Evolutionary conservation across 1,140 invertebrate genomes (phyloP), one percentile per base, ranked within the genome.

Genomic region (Maniola jurtina): DNA sequence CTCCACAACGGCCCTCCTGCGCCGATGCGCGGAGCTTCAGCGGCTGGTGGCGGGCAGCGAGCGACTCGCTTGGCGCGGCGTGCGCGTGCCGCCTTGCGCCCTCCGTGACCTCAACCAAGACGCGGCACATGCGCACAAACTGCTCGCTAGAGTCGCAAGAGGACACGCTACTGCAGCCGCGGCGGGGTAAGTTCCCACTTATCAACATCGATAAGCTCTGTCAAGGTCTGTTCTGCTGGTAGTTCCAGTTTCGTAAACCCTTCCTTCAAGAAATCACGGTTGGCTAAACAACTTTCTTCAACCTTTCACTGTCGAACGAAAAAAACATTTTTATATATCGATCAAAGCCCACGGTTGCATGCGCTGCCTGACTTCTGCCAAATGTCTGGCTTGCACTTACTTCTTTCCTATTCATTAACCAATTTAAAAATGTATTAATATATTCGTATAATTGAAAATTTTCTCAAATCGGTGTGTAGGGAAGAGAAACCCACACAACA

Each of bases 11-110:
- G 75, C 79, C 68, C 75, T 82, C 73, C 72, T 81, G 52, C 83
- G 76, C 11, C 82, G 78, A 61, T 88, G 72, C 76, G 88, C 70
- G 71, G 91, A 76, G 72, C 89, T 79, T 81, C 91, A 86, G 83
- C 86, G 78, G 77, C 90, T 89, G 67, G 92, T 74, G 81, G 87
- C 73, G 79, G 92, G 84, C 64, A 91, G 70, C 83, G 80, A 71
- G 64, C 83, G 91, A 34, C 75, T 93, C 25, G 83, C 84, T 38
- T 89, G 89, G 73, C 92, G 93, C 65, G 80, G 78, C 34, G 85
- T 93, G 40, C 77, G 75, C 61, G 82, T 91, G 61, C 83, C 92
- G 40, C 83, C 91, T 34, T 75, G 83, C 14, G 83, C 88, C 54
- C 72, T 93, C 38, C 83, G 79, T 54, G 69, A 89, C 38, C 50